Conservation (phyloP, 2,797 vertebrate species). For the Neopelma chrysocephalum region DNA sequence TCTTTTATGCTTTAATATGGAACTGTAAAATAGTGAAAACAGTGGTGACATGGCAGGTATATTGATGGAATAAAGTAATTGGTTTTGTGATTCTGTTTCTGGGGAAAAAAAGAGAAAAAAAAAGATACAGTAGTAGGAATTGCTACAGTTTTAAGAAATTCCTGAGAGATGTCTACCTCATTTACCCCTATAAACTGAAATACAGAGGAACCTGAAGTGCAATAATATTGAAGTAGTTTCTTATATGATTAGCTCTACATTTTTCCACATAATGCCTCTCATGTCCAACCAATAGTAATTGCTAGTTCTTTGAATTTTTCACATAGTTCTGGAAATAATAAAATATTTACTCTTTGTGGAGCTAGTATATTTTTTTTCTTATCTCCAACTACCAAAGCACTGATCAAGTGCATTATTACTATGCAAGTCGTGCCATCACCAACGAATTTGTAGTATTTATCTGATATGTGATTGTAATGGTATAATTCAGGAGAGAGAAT, state of each 20-base stretch:
- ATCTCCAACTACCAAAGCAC: slow-evolving; percentile 56
- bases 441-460: slow-evolving; percentile 66
- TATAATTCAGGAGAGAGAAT: slow-evolving; percentile 58
- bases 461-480: slow-evolving; percentile 64
- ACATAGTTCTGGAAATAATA: slow-evolving; percentile 61
- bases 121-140: background rate
- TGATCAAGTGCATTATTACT: slow-evolving; percentile 61
- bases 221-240: slow-evolving; percentile 38
- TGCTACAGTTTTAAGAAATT: slow-evolving; percentile 25
- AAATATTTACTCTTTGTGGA: slow-evolving; percentile 69
- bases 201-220: slow-evolving; percentile 1
- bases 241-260: slow-evolving; percentile 44
- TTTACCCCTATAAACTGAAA: slow-evolving; percentile 11
- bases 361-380: slow-evolving; percentile 43
- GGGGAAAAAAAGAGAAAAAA: background rate
- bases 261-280: slow-evolving; percentile 37
- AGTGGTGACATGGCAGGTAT: background rate
- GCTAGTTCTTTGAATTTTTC: slow-evolving; percentile 61
- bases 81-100: background rate
- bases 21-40: slow-evolving; percentile 26
- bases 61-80: slow-evolving; percentile 9
- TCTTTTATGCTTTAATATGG: slow-evolving; percentile 20
- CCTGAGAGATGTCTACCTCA: slow-evolving; percentile 26
- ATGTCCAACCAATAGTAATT: slow-evolving; percentile 58
- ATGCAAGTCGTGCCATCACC: slow-evolving; percentile 34